Percentiles rank a stretch among this genome's conserved stretches.
Evolutionary conservation across 2,888 invertebrate genomes (phyloP).

Genomic region (Sinhomidia bicolor): DNA sequence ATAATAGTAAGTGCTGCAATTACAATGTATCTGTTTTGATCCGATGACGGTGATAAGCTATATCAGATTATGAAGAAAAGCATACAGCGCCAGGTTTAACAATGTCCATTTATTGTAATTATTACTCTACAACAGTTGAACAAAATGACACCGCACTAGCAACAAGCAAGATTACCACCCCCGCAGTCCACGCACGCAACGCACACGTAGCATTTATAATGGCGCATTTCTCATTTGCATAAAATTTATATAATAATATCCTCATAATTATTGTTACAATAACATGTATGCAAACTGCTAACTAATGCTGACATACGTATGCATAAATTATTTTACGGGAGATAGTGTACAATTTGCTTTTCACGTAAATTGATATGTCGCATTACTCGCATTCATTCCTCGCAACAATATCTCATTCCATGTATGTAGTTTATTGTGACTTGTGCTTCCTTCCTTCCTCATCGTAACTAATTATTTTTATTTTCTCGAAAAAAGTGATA

Average conservation of each 20-base stretch:
- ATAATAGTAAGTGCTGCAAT: constrained; percentile 20
- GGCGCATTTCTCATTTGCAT: constrained; percentile 11
- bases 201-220: constrained; percentile 5
- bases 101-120: not conserved
- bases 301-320: constrained; percentile 29
- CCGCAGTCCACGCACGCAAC: not conserved
- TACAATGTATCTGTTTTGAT: constrained; percentile 31
- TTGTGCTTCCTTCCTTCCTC: constrained; percentile 31
- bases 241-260: not conserved
- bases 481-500: constrained; percentile 12
- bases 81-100: not conserved
- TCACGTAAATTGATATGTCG: constrained; percentile 19
- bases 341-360: constrained; percentile 21
- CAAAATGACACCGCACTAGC: not conserved
- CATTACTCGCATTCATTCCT: not conserved
- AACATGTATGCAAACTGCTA: constrained; percentile 21
- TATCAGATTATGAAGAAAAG: constrained; percentile 5
- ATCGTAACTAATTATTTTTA: not conserved
- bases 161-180: not conserved
- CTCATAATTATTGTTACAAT: not conserved
- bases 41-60: constrained; percentile 5
- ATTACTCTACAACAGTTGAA: not conserved
- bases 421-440: not conserved
- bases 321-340: constrained; percentile 22
- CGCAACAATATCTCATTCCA: not conserved